Percentiles rank a stretch among this genome's conserved stretches.
phyloP scores from a whole-genome alignment of 2,797 vertebrate species.

The Uromys caudimaculatus region DNA sequence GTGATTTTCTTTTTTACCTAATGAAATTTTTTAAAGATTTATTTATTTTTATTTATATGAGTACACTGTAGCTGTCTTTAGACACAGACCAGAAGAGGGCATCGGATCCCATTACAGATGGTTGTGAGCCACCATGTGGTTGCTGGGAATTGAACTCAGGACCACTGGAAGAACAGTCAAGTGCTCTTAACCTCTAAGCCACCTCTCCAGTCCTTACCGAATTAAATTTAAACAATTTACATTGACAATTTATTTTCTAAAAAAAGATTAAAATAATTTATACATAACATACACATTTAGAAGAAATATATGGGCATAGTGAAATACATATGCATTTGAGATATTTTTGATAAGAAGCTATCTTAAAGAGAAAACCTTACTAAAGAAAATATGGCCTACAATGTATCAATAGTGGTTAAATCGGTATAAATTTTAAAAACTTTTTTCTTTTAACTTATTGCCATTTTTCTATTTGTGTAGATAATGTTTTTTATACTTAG shows the following conservation, averaged over 20 bases:
- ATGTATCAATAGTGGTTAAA: not conserved
- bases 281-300: not conserved
- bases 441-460: slow-evolving; percentile 35
- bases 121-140: not conserved
- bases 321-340: slow-evolving; percentile 4
- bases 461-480: slow-evolving; percentile 36
- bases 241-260: slow-evolving; percentile 44
- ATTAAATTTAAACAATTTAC: slow-evolving; percentile 32
- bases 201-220: not conserved
- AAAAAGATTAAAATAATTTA: slow-evolving; percentile 27
- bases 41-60: not conserved
- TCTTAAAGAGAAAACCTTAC: slow-evolving; percentile 16
- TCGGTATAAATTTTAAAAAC: not conserved
- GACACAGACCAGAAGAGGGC: not conserved
- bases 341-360: slow-evolving; percentile 47
- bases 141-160: not conserved
- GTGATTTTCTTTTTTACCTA: not conserved
- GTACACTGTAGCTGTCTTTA: not conserved
- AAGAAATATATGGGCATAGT: not conserved
- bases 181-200: not conserved
- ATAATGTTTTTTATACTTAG: slow-evolving; percentile 37
- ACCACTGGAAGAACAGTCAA: no score
- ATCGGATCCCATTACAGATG: not conserved
- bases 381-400: slow-evolving; percentile 14
- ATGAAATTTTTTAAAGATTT: not conserved